A percentile compares a stretch with the other conserved stretches of the same genome.
Evolutionary conservation across 1,140 invertebrate genomes (phyloP).

Genomic region (Drosophila trapezifrons): DNA sequence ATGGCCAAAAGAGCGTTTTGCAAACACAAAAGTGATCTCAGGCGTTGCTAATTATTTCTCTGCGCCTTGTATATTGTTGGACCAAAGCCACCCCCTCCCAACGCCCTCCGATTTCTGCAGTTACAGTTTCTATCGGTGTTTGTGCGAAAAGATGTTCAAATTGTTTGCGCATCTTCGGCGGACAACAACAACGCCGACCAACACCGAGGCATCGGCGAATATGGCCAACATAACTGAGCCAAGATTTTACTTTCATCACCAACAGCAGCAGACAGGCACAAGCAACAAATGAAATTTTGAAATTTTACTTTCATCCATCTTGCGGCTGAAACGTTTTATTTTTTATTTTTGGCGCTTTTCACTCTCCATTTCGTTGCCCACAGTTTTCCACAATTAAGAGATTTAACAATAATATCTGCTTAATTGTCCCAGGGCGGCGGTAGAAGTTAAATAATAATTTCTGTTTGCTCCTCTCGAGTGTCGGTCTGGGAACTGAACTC

Average conservation of each 20-base stretch:
- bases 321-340: conserved; percentile 34
- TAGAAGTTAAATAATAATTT: conserved; percentile 41
- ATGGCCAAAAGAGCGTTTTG: conserved; percentile 54
- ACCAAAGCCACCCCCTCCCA: neutral
- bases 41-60: conserved; percentile 79
- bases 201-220: conserved; percentile 17
- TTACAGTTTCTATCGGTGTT: conserved; percentile 46
- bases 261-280: conserved; percentile 25
- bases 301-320: conserved; percentile 78
- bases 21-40: conserved; percentile 71
- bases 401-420: conserved; percentile 38
- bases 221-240: conserved; percentile 58
- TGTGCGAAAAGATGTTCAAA: conserved; percentile 31
- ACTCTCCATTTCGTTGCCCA: conserved; percentile 43
- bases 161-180: conserved; percentile 52
- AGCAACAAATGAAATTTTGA: conserved; percentile 61
- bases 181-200: conserved; percentile 19
- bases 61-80: conserved; percentile 53
- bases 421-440: conserved; percentile 32
- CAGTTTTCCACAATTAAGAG: conserved; percentile 52
- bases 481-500: conserved; percentile 37
- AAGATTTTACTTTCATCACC: conserved; percentile 80
- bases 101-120: conserved; percentile 23
- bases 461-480: conserved; percentile 17
- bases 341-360: conserved; percentile 58